Base-by-base conservation (phyloP, 2,113 vertebrate genomes). In the Rhinoderma darwinii region DNA sequence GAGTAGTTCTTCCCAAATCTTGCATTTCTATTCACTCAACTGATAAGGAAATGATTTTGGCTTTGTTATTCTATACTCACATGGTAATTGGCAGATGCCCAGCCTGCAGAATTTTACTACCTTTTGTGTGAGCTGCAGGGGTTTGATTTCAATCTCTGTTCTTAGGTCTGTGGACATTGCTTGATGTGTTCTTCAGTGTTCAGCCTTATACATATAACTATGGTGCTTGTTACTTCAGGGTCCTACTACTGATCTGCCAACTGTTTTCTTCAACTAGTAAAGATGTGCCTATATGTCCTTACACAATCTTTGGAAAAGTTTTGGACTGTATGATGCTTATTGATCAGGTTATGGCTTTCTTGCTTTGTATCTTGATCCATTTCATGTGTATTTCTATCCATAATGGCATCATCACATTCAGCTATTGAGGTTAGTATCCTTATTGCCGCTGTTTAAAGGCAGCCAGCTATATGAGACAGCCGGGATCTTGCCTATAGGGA, bases 101-200 rank as follows among this genome's bases (percentile, higher is more conserved):
- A 80, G 32, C 59, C 9, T 12, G 77, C 51, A 37, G 20, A n/a
- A 80, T 56, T 59, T 80, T 22, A 59, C 77, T 56, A 80, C 51
- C 77, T 56, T 80, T 79, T 80, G 18, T 80, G 77, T 80, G 32
- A 80, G 51, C 77, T 35, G 77, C 77, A 80, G 77, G 77, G 77
- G 77, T 80, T 56, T 80, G 77, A 80, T 80, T 80, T 80, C 77
- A 80, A 59, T 25, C 50, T 39, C 51, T 59, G 51, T n/a, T 79
- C 51, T 59, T 30, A 59, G 51, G 77, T 56, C 50, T 59, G 51
- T 54, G 50, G 77, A 35, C 77, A 59, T 37, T 56, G 9, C 32
- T 37, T 14, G 32, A 79, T 59, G 32, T 59, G 27, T 32, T 54
- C 30, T 79, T 51, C 18, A 79, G 27, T 22, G 32, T 54, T 80